Percentiles rank a stretch among this genome's conserved stretches.
Conservation (phyloP, 2,113 vertebrate genomes). For the Lophochroa leadbeateri region DNA sequence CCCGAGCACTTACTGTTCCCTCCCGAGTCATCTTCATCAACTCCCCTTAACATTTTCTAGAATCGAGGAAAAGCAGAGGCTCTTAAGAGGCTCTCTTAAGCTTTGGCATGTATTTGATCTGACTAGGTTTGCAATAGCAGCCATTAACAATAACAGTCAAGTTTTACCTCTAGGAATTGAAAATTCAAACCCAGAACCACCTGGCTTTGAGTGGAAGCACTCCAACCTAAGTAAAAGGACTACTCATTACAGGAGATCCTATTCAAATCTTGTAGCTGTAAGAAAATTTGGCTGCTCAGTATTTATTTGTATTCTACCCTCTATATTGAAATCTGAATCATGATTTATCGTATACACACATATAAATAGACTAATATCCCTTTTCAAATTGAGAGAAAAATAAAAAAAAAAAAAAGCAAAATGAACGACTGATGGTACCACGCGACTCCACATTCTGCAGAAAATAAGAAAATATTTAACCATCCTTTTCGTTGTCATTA, state of each 20-base stretch:
- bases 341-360: neutral
- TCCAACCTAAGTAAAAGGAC: neutral
- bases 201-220: neutral
- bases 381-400: neutral
- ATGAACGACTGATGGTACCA: neutral
- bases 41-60: neutral
- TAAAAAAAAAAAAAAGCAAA: neutral
- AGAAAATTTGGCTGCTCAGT: neutral
- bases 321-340: neutral
- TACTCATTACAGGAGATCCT: neutral
- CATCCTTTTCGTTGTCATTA: neutral
- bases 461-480: neutral
- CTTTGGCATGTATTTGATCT: neutral
- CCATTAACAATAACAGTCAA: neutral
- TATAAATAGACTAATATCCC: neutral
- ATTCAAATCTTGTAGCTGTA: neutral
- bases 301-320: neutral
- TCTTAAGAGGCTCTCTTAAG: neutral
- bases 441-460: neutral
- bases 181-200: neutral
- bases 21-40: neutral
- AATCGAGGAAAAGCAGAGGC: neutral
- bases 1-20: accelerated
- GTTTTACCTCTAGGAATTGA: neutral
- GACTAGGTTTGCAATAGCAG: neutral